Base-by-base conservation (phyloP, 2,113 vertebrate genomes). In the Nesoenas mayeri region DNA sequence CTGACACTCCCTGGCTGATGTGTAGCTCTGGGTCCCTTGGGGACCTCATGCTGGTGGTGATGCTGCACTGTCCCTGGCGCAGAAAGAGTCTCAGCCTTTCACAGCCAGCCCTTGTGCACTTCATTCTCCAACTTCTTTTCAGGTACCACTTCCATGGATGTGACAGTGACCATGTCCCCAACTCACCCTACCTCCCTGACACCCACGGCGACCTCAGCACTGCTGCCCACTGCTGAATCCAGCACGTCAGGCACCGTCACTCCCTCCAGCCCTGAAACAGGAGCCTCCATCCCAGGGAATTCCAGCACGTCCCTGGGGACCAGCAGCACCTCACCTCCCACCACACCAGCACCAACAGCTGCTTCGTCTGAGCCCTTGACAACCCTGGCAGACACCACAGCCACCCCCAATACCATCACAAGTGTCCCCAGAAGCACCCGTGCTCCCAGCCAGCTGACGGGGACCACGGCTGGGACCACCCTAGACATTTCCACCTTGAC, bases 1-100 rank as follows among this genome's bases (percentile, higher is more conserved):
- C 11, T 2, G 2, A 0, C 2, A 8, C 1, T 58, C 67, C 6
- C 1, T 1, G 5, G 29, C 72, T 91, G 61, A 14, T 26, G 36
- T 2, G 4, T n/a, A 75, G 65, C n/a, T 53, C 48, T 48, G 80
- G 19, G 42, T 31, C 24, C 18, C 17, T 50, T 0, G 0, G 17
- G 32, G 31, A 50, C 9, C 17, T 84, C 12, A 0, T 9, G 31
- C 8, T 71, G n/a, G 31, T 44, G 67, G 5, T 48, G 50, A 0
- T 57, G 61, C 73, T 79, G 65, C 1, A 1, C 34, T 6, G 2
- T 17, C 9, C 29, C 40, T 7, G 11, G 61, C 38, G 24, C 1
- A 50, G 48, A 48, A 61, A 5, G 2, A 9, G 24, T 9, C 31
- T 84, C 70, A 88, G 28, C 51, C 65, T 87, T 70, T 71, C n/a